Evolutionary conservation across 1,140 invertebrate genomes (phyloP).

Genomic region (Eciton burchellii): DNA sequence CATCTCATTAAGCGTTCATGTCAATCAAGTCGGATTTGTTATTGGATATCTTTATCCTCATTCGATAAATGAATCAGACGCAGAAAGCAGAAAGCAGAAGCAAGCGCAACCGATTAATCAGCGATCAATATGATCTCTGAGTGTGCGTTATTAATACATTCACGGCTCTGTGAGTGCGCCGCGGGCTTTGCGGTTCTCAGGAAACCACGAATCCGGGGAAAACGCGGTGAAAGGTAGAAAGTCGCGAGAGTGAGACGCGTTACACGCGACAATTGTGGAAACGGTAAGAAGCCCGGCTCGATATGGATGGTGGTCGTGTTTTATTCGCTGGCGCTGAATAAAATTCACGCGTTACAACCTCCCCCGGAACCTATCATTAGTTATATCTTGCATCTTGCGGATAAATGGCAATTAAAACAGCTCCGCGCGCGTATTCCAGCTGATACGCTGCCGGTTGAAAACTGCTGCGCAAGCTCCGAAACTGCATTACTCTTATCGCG

Average conservation of each 20-base stretch:
- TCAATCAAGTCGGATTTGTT: too few species aligned
- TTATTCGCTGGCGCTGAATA: conserved; percentile 18
- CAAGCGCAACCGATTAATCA: too few species aligned
- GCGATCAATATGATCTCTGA: not conserved
- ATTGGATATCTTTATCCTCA: too few species aligned
- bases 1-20: too few species aligned
- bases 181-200: not conserved
- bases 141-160: not conserved
- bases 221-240: conserved; percentile 57
- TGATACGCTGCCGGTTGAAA: not conserved
- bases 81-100: too few species aligned
- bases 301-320: not conserved
- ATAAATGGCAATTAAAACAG: conserved; percentile 52
- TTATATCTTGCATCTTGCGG: not conserved
- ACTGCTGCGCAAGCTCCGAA: not conserved
- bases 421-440: conserved; percentile 1
- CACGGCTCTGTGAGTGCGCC: not conserved
- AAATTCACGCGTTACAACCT: conserved; percentile 19
- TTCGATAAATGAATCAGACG: too few species aligned
- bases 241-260: conserved; percentile 27
- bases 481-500: conserved; percentile 12
- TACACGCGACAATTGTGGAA: conserved; percentile 41
- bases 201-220: conserved; percentile 12
- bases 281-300: conserved; percentile 11
- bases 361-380: conserved; percentile 28